Conservation (phyloP, 1,140 invertebrate species). For the Eriocheir sinensis region DNA sequence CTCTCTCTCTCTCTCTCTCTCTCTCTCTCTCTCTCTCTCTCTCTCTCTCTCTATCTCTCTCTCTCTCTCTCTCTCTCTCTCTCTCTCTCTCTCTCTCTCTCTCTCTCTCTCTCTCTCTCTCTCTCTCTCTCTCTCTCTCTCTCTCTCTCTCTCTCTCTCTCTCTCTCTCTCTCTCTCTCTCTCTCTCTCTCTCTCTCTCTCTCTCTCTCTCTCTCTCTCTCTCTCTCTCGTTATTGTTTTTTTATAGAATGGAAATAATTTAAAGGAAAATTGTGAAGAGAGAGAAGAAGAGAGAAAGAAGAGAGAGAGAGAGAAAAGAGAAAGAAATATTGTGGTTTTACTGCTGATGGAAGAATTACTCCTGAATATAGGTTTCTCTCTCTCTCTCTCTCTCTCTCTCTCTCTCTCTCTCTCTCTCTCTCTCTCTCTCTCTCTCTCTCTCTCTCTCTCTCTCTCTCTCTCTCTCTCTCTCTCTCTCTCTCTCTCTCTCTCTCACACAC, state of each 20-base stretch:
- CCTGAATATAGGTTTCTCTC: no score
- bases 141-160: conserved; percentile 28
- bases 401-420: no score
- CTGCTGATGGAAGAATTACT: no score
- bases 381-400: no score
- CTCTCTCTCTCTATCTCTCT: no score
- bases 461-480: not conserved
- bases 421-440: not conserved
- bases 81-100: no score
- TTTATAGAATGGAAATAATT: not conserved
- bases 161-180: not conserved
- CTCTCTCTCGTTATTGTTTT: not conserved
- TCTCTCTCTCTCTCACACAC: not conserved
- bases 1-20: no score
- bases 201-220: not conserved
- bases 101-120: no score
- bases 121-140: not conserved
- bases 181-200: not conserved
- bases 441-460: conserved; percentile 1
- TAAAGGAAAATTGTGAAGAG: no score
- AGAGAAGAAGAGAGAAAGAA: not conserved
- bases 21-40: no score
- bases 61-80: no score
- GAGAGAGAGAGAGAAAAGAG: not conserved
- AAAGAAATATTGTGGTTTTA: not conserved